These are phyloP conservation scores for Parasteatoda lunata DNA, from an alignment of 2,888 invertebrate genomes.

Conservation along the genomic window DNA sequence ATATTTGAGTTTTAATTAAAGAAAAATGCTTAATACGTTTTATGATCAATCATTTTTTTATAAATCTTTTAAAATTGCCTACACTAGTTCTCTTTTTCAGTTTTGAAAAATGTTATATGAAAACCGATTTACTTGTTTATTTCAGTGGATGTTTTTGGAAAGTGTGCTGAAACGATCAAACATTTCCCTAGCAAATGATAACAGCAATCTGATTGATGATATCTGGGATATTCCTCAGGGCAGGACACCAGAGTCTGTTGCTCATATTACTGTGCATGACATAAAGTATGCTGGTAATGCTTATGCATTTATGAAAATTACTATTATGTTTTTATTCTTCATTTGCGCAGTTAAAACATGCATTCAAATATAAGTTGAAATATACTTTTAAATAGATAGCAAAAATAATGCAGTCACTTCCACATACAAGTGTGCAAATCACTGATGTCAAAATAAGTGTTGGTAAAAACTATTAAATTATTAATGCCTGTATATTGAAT, in stretches of 20 bases:
- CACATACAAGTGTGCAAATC: no score
- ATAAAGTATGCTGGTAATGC: conserved; percentile 78
- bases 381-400: neutral
- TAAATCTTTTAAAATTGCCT: no score
- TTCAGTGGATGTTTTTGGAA: conserved; percentile 42
- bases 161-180: conserved; percentile 22
- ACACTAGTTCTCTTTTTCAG: no score
- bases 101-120: no score
- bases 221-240: conserved; percentile 80
- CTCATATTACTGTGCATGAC: conserved; percentile 79
- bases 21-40: no score
- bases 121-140: neutral
- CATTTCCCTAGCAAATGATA: conserved; percentile 35
- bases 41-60: no score
- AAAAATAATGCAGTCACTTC: no score
- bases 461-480: no score
- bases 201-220: conserved; percentile 82
- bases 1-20: no score
- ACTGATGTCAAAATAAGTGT: no score
- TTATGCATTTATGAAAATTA: neutral
- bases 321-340: neutral
- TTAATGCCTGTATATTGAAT: no score
- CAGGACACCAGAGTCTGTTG: conserved; percentile 78
- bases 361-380: neutral
- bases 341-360: neutral